A percentile compares a stretch with the other conserved stretches of the same genome.
Evolutionary conservation across 2,888 invertebrate species (phyloP).

Genomic region (Hesperia comma): DNA sequence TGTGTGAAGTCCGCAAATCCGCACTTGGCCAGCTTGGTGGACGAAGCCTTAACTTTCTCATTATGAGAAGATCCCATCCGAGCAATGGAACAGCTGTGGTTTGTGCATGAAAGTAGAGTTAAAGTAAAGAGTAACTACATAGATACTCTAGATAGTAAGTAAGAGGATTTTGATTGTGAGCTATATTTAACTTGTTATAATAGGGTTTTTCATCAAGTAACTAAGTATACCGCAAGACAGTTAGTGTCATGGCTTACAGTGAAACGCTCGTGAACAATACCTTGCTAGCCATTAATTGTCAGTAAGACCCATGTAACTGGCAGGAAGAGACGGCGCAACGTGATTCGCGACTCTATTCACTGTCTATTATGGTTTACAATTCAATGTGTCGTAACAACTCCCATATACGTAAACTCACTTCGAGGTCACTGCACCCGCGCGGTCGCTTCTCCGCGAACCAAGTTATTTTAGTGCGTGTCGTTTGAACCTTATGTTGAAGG

Average conservation of each 20-base stretch:
- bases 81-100: too few species aligned
- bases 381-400: slow-evolving; percentile 32
- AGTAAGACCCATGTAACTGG: slow-evolving; percentile 24
- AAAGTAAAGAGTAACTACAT: too few species aligned
- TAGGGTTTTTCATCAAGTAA: background rate
- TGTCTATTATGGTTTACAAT: background rate
- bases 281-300: slow-evolving; percentile 31
- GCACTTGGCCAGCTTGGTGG: too few species aligned
- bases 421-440: slow-evolving; percentile 51
- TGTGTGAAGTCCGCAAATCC: too few species aligned
- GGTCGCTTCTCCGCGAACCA: slow-evolving; percentile 45
- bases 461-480: slow-evolving; percentile 29
- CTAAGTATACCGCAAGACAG: background rate
- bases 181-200: too few species aligned
- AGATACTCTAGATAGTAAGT: too few species aligned
- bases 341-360: slow-evolving; percentile 13
- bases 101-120: too few species aligned
- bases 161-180: too few species aligned
- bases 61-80: too few species aligned
- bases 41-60: too few species aligned
- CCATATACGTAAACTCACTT: slow-evolving; percentile 44
- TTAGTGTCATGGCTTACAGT: slow-evolving; percentile 12
- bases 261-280: slow-evolving; percentile 28
- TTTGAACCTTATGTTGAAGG: slow-evolving; percentile 27
- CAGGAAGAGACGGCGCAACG: background rate